Percentiles rank a stretch among this genome's conserved stretches.
These are phyloP conservation scores for Epizoanthus ramosus DNA, from an alignment of 92 coral and sea anemone species.

Conservation along the genomic window DNA sequence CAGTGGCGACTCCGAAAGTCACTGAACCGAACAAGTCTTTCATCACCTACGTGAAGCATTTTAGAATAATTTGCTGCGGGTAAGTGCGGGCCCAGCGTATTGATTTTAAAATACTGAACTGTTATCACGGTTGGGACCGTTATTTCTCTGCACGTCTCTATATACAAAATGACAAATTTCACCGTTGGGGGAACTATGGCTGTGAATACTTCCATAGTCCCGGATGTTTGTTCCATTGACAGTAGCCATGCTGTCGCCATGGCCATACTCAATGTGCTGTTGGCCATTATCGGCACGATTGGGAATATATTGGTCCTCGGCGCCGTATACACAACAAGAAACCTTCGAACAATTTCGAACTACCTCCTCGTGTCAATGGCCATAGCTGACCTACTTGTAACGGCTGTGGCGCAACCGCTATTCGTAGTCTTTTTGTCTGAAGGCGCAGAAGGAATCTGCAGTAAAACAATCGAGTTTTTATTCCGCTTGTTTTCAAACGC, in stretches of 20 bases:
- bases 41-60: no score
- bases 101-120: not conserved
- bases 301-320: constrained; percentile 80
- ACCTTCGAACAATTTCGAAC: constrained; percentile 77
- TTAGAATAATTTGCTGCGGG: no score
- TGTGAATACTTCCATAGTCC: not conserved
- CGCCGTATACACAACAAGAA: constrained; percentile 63
- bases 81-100: not conserved
- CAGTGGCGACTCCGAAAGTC: no score
- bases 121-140: not conserved
- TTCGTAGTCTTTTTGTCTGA: constrained; percentile 72
- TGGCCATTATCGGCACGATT: constrained; percentile 70
- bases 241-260: constrained; percentile 55
- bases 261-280: constrained; percentile 59
- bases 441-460: constrained; percentile 55
- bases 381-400: constrained; percentile 71
- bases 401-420: constrained; percentile 77
- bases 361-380: constrained; percentile 73
- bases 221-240: not conserved
- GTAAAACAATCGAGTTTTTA: constrained; percentile 53
- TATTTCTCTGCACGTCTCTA: not conserved
- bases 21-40: no score
- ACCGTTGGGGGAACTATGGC: not conserved
- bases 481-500: constrained; percentile 72
- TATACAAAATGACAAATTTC: not conserved